A percentile compares a stretch with the other conserved stretches of the same genome.
phyloP scores from a whole-genome alignment of 1,140 invertebrate genomes.

The Macrobrachium nipponense region DNA sequence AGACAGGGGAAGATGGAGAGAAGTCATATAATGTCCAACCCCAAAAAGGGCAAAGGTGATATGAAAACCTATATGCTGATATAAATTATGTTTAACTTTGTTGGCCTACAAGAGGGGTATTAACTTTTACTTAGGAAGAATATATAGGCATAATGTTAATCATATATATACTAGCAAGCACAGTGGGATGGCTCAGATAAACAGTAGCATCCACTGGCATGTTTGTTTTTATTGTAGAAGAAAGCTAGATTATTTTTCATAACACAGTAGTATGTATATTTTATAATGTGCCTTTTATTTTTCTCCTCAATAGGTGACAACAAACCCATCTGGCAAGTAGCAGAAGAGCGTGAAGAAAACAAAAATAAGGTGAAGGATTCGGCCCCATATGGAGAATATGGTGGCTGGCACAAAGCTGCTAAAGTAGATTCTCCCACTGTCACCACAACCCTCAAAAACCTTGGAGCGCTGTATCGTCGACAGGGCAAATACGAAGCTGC shows the following conservation, averaged over 20 bases:
- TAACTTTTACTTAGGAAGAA: not conserved
- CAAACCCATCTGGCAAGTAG: slow-evolving; percentile 99
- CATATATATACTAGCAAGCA: no score
- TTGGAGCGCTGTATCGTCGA: slow-evolving; percentile 95
- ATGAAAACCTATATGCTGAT: no score
- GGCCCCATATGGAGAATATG: slow-evolving; percentile 92
- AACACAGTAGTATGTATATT: not conserved
- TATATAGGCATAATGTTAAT: not conserved
- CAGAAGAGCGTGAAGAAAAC: slow-evolving; percentile 96
- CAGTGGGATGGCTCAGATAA: no score
- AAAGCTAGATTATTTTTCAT: not conserved
- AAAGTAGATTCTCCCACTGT: slow-evolving; percentile 98
- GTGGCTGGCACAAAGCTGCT: slow-evolving; percentile 98
- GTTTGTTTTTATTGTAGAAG: no score
- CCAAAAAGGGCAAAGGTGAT: no score
- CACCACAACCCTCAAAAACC: slow-evolving; percentile 96
- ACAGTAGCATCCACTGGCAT: no score
- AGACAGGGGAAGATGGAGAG: no score
- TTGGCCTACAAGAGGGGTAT: no score
- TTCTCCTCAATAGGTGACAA: slow-evolving; percentile 81
- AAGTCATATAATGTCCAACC: no score
- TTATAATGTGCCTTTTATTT: not conserved
- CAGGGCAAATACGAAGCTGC: slow-evolving; percentile 99
- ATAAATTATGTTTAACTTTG: no score
- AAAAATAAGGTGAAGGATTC: slow-evolving; percentile 93